Evolutionary conservation across 2,113 vertebrate species (phyloP).

Genomic region (Tragelaphus imberbis): DNA sequence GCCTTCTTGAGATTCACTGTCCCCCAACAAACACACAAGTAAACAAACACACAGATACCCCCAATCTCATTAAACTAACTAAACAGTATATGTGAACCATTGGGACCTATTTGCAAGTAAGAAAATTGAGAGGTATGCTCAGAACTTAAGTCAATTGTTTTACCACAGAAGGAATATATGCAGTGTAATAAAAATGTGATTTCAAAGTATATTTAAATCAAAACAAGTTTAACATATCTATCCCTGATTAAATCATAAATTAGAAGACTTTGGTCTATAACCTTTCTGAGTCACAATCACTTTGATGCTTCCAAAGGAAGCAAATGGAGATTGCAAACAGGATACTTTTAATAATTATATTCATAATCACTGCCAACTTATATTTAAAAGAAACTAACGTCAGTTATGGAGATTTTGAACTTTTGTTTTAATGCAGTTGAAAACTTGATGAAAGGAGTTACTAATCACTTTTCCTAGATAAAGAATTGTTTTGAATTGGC

Average conservation of each 20-base stretch:
- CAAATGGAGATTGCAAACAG: background rate
- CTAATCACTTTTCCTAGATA: background rate
- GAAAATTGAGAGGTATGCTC: background rate
- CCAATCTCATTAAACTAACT: background rate
- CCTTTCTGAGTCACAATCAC: background rate
- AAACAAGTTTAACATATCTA: background rate
- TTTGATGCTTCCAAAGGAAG: background rate
- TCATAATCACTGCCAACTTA: background rate
- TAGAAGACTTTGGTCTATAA: background rate
- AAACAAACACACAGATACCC: background rate
- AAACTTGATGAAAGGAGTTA: background rate
- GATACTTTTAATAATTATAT: background rate
- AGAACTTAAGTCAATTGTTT: background rate
- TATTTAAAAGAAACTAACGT: background rate
- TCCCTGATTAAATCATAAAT: background rate
- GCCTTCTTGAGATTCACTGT: background rate
- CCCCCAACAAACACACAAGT: background rate
- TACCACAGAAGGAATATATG: background rate
- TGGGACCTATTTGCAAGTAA: background rate
- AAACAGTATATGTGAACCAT: background rate
- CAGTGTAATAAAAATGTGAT: background rate
- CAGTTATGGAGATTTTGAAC: background rate
- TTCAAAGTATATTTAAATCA: background rate
- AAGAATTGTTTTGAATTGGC: background rate
- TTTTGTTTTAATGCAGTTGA: background rate